Evolutionary conservation across 2,888 invertebrate species (phyloP), one percentile per base, ranked within the genome.

Genomic region (Frankliniella intonsa): DNA sequence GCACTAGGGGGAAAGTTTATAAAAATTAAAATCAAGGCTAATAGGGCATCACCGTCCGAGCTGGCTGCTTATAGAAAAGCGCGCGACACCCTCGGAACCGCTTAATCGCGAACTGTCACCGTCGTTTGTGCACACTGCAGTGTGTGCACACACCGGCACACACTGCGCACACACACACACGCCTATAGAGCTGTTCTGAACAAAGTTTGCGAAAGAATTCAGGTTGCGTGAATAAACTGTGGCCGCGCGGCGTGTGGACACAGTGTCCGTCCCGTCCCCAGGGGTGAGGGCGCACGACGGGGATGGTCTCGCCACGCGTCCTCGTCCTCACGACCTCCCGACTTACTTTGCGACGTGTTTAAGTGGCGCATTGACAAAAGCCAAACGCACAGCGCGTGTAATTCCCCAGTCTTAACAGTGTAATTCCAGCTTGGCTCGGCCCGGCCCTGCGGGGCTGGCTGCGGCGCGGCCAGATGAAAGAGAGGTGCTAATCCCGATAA

Each of bases 401-500:
- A 38, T 38, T 38, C 38, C 38, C 5, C 38, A 38, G 62, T 62
- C 7, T 62, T 17, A 7, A 17, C 62, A 62, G 62, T 62, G 62
- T 62, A 62, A n/a, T 17, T 17, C 55, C 62, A 17, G 17, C 17
- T 7, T 14, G 62, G 25, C 69, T 10, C 69, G 69, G 19, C 69
- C 9, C 22, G 69, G 69, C 69, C 2, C 22, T 19, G 69, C 69
- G 5, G 69, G 22, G 69, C 22, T n/a, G 69, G 22, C 69, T n/a
- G 69, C 25, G 25, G 7, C 9, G 69, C 69, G 69, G 69, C 69
- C 69, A 76, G 5, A 76, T 76, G 69, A 76, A 76, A 76, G 69
- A 76, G 69, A 76, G 69, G 69, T 76, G 69, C 69, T 76, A 76
- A 76, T 76, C 69, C 69, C 22, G 69, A 76, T 76, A 76, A 76